Base-by-base conservation (phyloP, 1,140 invertebrate species). In the Solenopsis invicta region DNA sequence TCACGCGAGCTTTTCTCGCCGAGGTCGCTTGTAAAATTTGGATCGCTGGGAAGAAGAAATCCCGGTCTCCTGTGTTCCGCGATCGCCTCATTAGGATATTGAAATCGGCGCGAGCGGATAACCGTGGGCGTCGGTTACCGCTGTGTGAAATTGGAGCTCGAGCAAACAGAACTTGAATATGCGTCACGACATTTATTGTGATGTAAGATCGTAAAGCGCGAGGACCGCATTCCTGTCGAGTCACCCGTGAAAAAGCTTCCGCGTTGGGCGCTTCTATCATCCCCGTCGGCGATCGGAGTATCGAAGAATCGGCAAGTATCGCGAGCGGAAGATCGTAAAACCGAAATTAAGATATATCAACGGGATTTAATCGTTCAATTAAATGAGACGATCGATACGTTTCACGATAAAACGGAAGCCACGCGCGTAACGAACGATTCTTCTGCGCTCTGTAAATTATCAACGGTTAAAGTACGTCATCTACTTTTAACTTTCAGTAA, bases 121-220 rank as follows among this genome's bases (percentile, higher is more conserved):
- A 3, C 54, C 13, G 69, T 74, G 56, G 80, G 69, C 69, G 54
- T 84, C 41, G 41, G 45, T 67, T 66, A 80, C 76, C 67, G 37
- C 37, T 62, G 41, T 21, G 48, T 45, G 8, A 72, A 84, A 84
- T 74, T 61, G 54, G 54, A 75, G 12, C 54, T 62, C 41, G 41
- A 24, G 50, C 34, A 21, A 37, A 48, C 37, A 82, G 80, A 24
- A 56, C 24, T 50, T 72, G 21, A 45, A 81, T 72, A 72, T 72
- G 37, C 34, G 21, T 4, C 69, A 52, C 66, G 88, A 89, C 85
- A 74, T 87, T 87, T 85, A 89, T 66, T 69, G 50, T 29, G 29
- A 37, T 62, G 61, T 48, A 8, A 5, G 69, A 85, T 90, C 89
- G 85, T 90, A 87, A 89, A 90, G 77, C 54, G 45, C 37, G 81